These are phyloP conservation scores for Myotis vivesi DNA, from an alignment of 2,797 vertebrate species.

Conservation along the genomic window DNA sequence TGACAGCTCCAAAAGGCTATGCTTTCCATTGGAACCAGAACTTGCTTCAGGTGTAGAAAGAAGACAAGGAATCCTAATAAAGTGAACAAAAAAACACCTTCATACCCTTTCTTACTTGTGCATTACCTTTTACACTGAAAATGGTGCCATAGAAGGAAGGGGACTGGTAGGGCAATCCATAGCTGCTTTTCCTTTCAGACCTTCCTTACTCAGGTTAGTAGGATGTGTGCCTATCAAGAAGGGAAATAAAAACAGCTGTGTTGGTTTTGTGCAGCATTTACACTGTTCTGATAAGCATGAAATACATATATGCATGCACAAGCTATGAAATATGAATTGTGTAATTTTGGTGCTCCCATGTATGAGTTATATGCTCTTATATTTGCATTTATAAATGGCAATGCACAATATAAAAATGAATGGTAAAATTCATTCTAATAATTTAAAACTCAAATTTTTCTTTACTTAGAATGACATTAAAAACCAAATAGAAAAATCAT, in stretches of 20 bases:
- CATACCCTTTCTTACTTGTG: not conserved
- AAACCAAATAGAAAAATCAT: slow-evolving; percentile 42
- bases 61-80: not conserved
- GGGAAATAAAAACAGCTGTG: slow-evolving; percentile 22
- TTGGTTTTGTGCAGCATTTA: slow-evolving; percentile 39
- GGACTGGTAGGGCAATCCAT: not conserved
- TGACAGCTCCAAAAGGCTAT: not conserved
- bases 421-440: slow-evolving; percentile 46
- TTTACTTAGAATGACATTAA: slow-evolving; percentile 34
- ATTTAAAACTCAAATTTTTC: slow-evolving; percentile 31
- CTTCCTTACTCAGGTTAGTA: slow-evolving; percentile 8
- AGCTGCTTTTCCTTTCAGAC: not conserved
- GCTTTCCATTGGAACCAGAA: not conserved
- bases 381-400: slow-evolving; percentile 58
- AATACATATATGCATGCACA: slow-evolving; percentile 45
- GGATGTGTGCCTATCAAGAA: not conserved
- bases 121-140: not conserved
- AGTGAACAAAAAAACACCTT: not conserved
- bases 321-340: slow-evolving; percentile 44
- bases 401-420: slow-evolving; percentile 25
- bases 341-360: slow-evolving; percentile 20
- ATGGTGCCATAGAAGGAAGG: not conserved
- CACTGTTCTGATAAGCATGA: slow-evolving; percentile 32
- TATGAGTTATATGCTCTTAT: slow-evolving; percentile 24
- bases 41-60: slow-evolving; percentile 27